A percentile compares a stretch with the other conserved stretches of the same genome.
These are phyloP conservation scores for Cantharis rufa DNA, from an alignment of 2,888 invertebrate genomes.

Conservation along the genomic window DNA sequence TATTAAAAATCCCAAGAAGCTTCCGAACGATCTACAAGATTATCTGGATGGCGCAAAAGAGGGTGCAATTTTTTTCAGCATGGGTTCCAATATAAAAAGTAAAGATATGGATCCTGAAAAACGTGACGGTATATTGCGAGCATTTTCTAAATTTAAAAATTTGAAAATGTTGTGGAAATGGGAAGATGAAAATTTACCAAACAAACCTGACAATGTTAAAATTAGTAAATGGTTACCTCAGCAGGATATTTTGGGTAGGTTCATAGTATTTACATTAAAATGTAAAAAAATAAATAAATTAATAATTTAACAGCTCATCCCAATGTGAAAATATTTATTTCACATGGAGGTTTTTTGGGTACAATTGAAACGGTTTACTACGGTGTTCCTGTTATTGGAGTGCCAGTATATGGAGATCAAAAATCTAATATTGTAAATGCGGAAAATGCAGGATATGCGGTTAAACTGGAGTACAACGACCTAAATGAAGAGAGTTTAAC, in stretches of 20 bases:
- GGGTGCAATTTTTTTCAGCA: constrained; percentile 63
- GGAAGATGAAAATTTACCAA: constrained; percentile 62
- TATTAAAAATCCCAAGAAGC: constrained; percentile 25
- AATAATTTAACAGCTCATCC: constrained; percentile 48
- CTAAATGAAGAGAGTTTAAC: constrained; percentile 47
- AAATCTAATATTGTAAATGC: constrained; percentile 57
- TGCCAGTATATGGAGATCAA: constrained; percentile 61
- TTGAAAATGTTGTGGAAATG: constrained; percentile 74
- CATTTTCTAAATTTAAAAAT: constrained; percentile 61
- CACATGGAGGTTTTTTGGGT: constrained; percentile 58
- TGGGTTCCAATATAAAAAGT: constrained; percentile 64
- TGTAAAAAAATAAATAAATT: no score
- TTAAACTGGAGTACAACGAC: constrained; percentile 46
- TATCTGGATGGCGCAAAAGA: constrained; percentile 58
- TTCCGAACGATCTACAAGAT: constrained; percentile 55
- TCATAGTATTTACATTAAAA: no score
- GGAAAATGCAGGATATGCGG: constrained; percentile 53
- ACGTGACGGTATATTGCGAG: constrained; percentile 59
- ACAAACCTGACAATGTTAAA: constrained; percentile 62
- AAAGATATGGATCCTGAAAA: constrained; percentile 59
- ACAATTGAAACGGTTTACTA: constrained; percentile 57
- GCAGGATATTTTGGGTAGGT: constrained; percentile 45
- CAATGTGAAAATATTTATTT: constrained; percentile 56
- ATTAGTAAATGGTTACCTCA: constrained; percentile 71
- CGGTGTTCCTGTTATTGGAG: constrained; percentile 57